These are phyloP conservation scores for Hylomyscus alleni DNA, from an alignment of 2,797 vertebrate species.

Conservation along the genomic window DNA sequence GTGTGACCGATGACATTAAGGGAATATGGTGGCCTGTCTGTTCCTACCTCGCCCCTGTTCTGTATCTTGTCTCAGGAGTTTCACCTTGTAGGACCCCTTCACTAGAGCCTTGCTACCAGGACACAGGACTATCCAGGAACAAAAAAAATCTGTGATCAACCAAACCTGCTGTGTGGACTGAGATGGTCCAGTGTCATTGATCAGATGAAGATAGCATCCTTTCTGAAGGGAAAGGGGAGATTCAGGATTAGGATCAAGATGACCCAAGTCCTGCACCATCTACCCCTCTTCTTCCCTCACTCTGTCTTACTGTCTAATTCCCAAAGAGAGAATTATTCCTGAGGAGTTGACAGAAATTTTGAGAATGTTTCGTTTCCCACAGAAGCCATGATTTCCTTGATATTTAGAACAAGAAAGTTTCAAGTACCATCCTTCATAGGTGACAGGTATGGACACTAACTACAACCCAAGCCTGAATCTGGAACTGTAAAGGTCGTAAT, in stretches of 20 bases:
- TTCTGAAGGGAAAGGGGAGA: background rate
- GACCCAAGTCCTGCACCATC: background rate
- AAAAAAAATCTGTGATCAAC: background rate
- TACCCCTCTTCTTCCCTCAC: background rate
- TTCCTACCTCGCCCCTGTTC: background rate
- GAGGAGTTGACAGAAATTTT: background rate
- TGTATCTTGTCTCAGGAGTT: background rate
- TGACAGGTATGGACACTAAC: background rate
- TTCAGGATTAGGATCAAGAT: background rate
- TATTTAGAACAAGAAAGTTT: background rate
- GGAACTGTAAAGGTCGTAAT: background rate
- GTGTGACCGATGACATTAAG: too few relatives aligned
- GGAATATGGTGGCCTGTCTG: rapidly evolving
- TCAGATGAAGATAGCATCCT: background rate
- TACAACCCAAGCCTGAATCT: background rate
- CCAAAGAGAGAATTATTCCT: background rate
- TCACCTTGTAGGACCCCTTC: background rate
- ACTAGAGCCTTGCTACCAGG: background rate
- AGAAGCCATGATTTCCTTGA: background rate
- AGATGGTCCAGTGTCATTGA: background rate
- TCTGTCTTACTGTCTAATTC: rapidly evolving
- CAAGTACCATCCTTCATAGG: background rate
- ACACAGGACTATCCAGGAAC: background rate
- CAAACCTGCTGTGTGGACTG: background rate
- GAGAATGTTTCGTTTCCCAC: background rate